Evolutionary conservation across 1,140 invertebrate species (phyloP).

Genomic region (Holotrichia oblita): DNA sequence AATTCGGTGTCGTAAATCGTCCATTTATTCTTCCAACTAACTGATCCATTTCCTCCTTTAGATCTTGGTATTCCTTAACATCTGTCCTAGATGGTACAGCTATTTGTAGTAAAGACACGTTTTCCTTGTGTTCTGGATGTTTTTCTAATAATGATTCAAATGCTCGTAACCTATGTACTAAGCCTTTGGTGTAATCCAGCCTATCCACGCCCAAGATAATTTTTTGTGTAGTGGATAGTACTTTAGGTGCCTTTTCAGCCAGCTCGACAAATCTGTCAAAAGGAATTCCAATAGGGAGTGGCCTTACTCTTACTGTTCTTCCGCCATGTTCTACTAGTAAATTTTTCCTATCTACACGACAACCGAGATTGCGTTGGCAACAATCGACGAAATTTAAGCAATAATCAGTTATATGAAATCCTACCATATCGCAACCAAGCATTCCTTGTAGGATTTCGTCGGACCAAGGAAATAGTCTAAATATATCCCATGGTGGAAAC

Average conservation of each 20-base stretch:
- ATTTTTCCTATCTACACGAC: slow-evolving; percentile 87
- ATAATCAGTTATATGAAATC: slow-evolving; percentile 92
- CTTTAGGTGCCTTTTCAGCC: slow-evolving; percentile 79
- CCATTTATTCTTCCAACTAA: slow-evolving; percentile 88
- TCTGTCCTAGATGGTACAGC: slow-evolving; percentile 90
- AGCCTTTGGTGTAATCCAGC: slow-evolving; percentile 91
- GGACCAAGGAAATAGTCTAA: slow-evolving; percentile 88
- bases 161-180: slow-evolving; percentile 84
- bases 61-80: slow-evolving; percentile 89
- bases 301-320: slow-evolving; percentile 81
- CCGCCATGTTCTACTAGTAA: slow-evolving; percentile 88
- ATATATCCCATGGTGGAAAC: slow-evolving; percentile 92
- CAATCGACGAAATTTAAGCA: slow-evolving; percentile 93
- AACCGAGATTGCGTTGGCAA: slow-evolving; percentile 86
- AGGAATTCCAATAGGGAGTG: slow-evolving; percentile 88
- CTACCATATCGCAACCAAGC: slow-evolving; percentile 89
- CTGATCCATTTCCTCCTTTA: slow-evolving; percentile 92
- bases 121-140: slow-evolving; percentile 85
- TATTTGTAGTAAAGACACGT: slow-evolving; percentile 85
- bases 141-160: slow-evolving; percentile 87
- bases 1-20: slow-evolving; percentile 86
- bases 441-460: slow-evolving; percentile 92
- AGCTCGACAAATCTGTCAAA: slow-evolving; percentile 86
- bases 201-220: slow-evolving; percentile 88
- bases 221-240: slow-evolving; percentile 76